phyloP scores from a whole-genome alignment of 2,888 invertebrate genomes.

The Hemistola chrysoprasaria region DNA sequence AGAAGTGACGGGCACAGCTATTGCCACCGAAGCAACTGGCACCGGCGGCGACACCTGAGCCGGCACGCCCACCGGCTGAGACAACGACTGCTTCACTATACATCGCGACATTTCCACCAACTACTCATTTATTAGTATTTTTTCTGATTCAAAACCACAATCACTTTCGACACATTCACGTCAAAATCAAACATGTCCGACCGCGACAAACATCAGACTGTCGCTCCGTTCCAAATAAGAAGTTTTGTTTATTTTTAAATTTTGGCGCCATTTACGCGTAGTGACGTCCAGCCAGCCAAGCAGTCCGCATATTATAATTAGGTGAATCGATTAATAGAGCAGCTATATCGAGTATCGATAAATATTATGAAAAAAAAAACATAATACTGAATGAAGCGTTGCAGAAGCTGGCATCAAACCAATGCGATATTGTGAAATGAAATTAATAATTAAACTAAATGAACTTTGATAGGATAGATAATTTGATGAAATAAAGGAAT shows the following conservation, averaged over 20 bases:
- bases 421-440: not conserved
- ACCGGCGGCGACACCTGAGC: slow-evolving; percentile 36
- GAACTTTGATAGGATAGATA: no score
- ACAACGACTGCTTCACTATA: slow-evolving; percentile 73
- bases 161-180: slow-evolving; percentile 55
- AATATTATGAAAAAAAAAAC: slow-evolving; percentile 11
- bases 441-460: no score
- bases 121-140: no score
- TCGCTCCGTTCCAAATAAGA: slow-evolving; percentile 75
- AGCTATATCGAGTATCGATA: slow-evolving; percentile 7
- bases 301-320: slow-evolving; percentile 41
- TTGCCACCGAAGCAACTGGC: slow-evolving; percentile 35
- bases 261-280: slow-evolving; percentile 71
- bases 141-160: no score
- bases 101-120: slow-evolving; percentile 67
- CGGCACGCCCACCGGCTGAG: slow-evolving; percentile 47
- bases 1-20: slow-evolving; percentile 41
- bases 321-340: slow-evolving; percentile 20
- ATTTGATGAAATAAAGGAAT: no score
- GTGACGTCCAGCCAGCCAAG: slow-evolving; percentile 60
- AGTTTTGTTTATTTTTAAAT: slow-evolving; percentile 78
- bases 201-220: slow-evolving; percentile 75
- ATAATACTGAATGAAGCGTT: slow-evolving; percentile 1
- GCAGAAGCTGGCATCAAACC: not conserved
- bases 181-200: slow-evolving; percentile 35